Base-by-base conservation (phyloP, 2,888 invertebrate genomes). In the Drosophila kanekoi region DNA sequence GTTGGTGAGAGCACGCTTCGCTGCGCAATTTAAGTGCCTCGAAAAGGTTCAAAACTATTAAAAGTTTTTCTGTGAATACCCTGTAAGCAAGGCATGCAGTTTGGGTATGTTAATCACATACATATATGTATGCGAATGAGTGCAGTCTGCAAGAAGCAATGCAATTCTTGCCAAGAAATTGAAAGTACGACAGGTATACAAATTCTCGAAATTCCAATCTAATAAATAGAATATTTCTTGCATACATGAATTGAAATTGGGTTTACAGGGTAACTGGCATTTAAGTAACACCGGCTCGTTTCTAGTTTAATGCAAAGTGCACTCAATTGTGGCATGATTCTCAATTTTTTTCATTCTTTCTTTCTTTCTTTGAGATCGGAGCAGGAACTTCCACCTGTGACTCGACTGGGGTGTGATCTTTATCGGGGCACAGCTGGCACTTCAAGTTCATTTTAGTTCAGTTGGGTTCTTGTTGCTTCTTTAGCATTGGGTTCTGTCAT, bases 11-110 rank as follows among this genome's bases (percentile, higher is more conserved):
- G 84, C 81, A 85, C 89, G 85, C 84, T 85, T 86, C 81, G 89
- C 44, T 88, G 84, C 74, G 72, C 87, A 71, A 71, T 79, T 68
- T 83, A 88, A 85, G 84, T 83, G 88, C 48, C 68, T 77, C 68
- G 61, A 84, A 85, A 87, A 80, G 86, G 77, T 86, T 78, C 67
- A 78, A 73, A 83, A 80, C 85, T 79, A 85, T 85, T 85, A 83
- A 79, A 87, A 83, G 72, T 79, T 77, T 64, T 81, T 48, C 70
- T 72, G 49, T 53, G 53, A 16, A 72, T 72, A 77, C 78, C 63
- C 76, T 72, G 53, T 44, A 56, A 49, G 23, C 20, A 20, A n/a
- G 40, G 14, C n/a, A 48, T 65, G 47, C 41, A 37, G 45, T 38
- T 8, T 5, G 62, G 63, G 59, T 35, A 61, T 61, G 47, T 13